Conservation (phyloP, 2,888 invertebrate species). For the Ariolimax columbianus region DNA sequence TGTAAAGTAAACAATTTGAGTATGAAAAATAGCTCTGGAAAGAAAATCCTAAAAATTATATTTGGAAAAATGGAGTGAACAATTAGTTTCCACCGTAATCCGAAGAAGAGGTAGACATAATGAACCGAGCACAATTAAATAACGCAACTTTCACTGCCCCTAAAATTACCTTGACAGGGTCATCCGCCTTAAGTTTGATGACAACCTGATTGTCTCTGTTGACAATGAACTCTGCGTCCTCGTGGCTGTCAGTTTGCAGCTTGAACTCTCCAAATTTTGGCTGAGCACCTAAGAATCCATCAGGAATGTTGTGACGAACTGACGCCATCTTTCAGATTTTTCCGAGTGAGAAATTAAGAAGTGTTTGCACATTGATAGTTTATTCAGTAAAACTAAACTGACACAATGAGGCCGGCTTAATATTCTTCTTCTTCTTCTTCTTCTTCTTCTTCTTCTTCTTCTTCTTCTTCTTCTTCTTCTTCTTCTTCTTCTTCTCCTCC, state of each 20-base stretch:
- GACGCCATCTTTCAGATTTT: neutral
- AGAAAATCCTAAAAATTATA: too few species aligned
- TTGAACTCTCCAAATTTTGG: constrained; percentile 30
- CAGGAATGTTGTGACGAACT: neutral
- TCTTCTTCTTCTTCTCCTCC: constrained; percentile 38
- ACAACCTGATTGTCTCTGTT: constrained; percentile 22
- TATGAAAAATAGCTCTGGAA: too few species aligned
- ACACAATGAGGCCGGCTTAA: neutral
- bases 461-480: constrained; percentile 39
- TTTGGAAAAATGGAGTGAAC: too few species aligned
- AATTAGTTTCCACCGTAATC: too few species aligned
- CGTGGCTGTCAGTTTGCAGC: constrained; percentile 21
- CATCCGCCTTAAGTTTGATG: constrained; percentile 1
- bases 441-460: constrained; percentile 18
- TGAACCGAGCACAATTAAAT: too few species aligned
- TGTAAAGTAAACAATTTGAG: too few species aligned
- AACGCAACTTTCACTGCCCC: too few species aligned
- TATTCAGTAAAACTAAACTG: too few species aligned
- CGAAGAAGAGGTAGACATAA: too few species aligned
- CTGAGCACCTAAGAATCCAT: constrained; percentile 40
- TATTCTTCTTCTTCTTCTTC: constrained; percentile 16
- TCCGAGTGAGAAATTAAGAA: neutral
- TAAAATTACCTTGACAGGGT: constrained; percentile 14
- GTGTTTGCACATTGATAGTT: too few species aligned
- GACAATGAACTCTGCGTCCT: constrained; percentile 5